phyloP scores from a whole-genome alignment of 2,797 vertebrate species.

The Amblyopsis hoosieri region DNA sequence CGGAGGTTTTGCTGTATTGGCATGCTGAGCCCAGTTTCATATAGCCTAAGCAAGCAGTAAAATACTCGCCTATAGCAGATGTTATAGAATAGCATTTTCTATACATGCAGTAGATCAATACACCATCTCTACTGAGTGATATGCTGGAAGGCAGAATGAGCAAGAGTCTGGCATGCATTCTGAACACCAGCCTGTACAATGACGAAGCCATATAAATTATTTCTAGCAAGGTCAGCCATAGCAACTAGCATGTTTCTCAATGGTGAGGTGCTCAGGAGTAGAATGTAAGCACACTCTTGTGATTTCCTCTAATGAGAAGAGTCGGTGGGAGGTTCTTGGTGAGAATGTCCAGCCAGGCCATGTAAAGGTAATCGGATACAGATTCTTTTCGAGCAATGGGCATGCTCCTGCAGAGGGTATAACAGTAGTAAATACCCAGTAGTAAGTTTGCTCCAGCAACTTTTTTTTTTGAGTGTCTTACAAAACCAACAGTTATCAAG shows the following conservation, averaged over 20 bases:
- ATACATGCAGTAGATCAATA: no score
- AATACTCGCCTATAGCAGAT: no score
- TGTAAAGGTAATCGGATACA: constrained; percentile 92
- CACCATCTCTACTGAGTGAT: no score
- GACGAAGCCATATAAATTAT: constrained; percentile 12
- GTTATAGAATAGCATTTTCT: no score
- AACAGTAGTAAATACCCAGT: constrained; percentile 10
- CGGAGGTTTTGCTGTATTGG: no score
- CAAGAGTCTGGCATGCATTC: background rate
- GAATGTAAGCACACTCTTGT: constrained; percentile 97
- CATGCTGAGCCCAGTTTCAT: no score
- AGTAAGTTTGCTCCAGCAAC: background rate
- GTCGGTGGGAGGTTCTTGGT: constrained; percentile 93
- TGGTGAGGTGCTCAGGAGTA: constrained; percentile 84
- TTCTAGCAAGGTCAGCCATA: constrained; percentile 10
- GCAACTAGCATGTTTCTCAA: background rate
- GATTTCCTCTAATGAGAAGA: constrained; percentile 94
- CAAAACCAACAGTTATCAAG: background rate
- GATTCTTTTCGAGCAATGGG: constrained; percentile 94
- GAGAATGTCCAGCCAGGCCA: constrained; percentile 95
- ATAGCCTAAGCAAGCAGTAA: no score
- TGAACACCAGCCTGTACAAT: constrained; percentile 2
- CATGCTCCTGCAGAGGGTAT: constrained; percentile 83
- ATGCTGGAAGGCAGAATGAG: constrained; percentile 19
- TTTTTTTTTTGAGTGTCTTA: background rate